Evolutionary conservation across 2,113 vertebrate species (phyloP).

Genomic region (Hylia prasina): DNA sequence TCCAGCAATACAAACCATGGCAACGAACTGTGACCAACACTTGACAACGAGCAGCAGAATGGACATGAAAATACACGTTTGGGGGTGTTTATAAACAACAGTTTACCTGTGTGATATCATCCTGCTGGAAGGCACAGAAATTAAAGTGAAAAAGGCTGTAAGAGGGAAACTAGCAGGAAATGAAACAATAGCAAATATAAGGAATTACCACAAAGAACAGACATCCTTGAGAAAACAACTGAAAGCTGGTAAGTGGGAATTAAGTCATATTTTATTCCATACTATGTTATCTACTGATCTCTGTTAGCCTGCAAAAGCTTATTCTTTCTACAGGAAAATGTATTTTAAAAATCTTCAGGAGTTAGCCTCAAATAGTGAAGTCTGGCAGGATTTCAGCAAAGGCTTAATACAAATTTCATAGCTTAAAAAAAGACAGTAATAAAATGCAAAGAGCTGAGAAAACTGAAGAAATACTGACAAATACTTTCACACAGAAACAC

Average conservation of each 20-base stretch:
- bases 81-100: neutral
- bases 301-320: neutral
- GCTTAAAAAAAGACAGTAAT: neutral
- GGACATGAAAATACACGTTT: neutral
- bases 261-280: neutral
- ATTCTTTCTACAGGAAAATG: neutral
- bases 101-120: slow-evolving; percentile 62
- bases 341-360: neutral
- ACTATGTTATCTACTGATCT: neutral
- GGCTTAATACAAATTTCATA: neutral
- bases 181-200: slow-evolving; percentile 43
- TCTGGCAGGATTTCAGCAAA: neutral
- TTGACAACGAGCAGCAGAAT: neutral
- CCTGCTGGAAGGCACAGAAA: slow-evolving; percentile 63
- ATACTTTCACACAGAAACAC: neutral
- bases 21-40: neutral
- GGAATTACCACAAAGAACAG: slow-evolving; percentile 39
- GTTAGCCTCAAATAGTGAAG: neutral
- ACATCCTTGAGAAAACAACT: neutral
- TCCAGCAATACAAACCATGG: neutral
- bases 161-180: slow-evolving; percentile 51
- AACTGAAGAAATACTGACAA: neutral
- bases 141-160: slow-evolving; percentile 63
- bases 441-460: neutral
- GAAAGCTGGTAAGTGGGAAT: neutral